Conservation (phyloP, 2,113 vertebrate genomes). For the Rissa tridactyla region DNA sequence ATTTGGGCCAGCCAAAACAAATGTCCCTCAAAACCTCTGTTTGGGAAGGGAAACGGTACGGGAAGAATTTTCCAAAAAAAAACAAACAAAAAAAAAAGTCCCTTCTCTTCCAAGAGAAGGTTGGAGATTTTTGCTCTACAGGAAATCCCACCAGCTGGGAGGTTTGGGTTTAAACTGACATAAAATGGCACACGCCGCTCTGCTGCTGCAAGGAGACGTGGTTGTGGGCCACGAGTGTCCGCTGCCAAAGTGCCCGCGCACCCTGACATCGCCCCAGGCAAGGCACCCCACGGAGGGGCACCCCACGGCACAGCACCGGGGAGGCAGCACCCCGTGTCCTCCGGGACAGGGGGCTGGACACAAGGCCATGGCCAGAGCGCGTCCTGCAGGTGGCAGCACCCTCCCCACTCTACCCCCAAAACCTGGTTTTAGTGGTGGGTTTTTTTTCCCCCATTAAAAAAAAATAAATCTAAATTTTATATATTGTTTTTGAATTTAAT, state of each 20-base stretch:
- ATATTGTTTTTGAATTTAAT: no score
- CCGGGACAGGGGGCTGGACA: background rate
- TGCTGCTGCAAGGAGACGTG: background rate
- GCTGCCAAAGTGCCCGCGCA: background rate
- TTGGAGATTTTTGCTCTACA: background rate
- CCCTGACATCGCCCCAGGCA: background rate
- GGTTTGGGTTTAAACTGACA: background rate
- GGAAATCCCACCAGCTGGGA: background rate
- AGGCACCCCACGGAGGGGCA: background rate
- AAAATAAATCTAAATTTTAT: background rate
- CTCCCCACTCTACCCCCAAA: background rate
- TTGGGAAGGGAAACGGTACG: background rate
- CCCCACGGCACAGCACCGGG: background rate
- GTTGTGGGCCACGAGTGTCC: fast-evolving
- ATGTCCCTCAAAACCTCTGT: background rate
- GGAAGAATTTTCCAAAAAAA: background rate
- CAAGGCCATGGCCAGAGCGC: background rate
- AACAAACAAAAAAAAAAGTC: background rate
- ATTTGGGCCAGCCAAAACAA: background rate
- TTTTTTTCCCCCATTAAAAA: background rate
- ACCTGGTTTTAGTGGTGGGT: background rate
- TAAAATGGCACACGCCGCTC: background rate
- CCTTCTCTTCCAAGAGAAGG: background rate
- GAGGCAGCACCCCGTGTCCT: background rate
- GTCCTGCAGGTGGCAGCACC: background rate